Base-by-base conservation (phyloP, 2,888 invertebrate species). In the Timandra comae region DNA sequence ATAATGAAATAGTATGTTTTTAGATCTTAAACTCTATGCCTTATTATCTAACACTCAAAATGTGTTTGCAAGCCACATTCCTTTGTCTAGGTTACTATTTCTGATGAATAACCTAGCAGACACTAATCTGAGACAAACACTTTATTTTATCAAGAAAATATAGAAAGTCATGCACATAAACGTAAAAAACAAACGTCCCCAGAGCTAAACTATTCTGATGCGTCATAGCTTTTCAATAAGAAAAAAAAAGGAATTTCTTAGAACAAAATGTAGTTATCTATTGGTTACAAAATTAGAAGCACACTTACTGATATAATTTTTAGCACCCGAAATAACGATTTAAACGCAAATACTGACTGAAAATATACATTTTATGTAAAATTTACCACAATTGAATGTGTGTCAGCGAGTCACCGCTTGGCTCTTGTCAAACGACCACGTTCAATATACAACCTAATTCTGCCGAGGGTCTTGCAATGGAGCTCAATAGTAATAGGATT, bases 371-470 rank as follows among this genome's bases (percentile, higher is more conserved):
- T 48, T 35, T 36, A 46, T 42, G 35, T 33, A 47, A 46, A 64
- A 63, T 64, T 73, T 72, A 76, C 69, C 70, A 71, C 64, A 52
- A 61, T n/a, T 39, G 49, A 46, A 65, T 72, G 65, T 75, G 74
- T 70, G 75, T 72, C 65, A 68, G 65, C 57, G 58, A 63, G 63
- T 60, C 62, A 63, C 62, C 55, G 69, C 64, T 69, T 78, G 79
- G 77, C 79, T n/a, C n/a, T n/a, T 16, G 16, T 16, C 77, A 68
- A 70, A 51, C 61, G 67, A 82, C 82, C 84, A 84, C 81, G 81
- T 81, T 82, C 77, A 74, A 66, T 69, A 69, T 65, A 76, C 78
- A 81, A 80, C 78, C 78, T 80, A 70, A 61, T 53, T 56, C 53
- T 39, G 43, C 49, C 36, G 54, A n/a, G n/a, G n/a, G n/a, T n/a